Conservation (phyloP, 2,113 vertebrate species). For the Corvus moneduloides region DNA sequence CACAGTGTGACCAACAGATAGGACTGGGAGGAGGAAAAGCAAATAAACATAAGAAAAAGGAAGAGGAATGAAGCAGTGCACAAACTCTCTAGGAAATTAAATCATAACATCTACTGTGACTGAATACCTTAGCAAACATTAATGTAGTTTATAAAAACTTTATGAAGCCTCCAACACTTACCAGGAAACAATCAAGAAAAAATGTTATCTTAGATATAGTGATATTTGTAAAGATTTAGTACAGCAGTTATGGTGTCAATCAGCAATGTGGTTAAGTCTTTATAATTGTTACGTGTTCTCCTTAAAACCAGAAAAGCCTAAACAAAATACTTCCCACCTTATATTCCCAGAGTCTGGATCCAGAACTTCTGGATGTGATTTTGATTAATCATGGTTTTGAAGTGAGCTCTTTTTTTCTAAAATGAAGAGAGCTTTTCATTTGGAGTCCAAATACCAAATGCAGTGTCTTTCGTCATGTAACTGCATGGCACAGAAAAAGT, state of each 20-base stretch:
- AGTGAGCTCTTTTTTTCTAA: not conserved
- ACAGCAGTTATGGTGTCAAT: not conserved
- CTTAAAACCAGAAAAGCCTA: not conserved
- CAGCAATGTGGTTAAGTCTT: not conserved
- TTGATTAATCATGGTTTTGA: not conserved
- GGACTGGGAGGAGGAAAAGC: not conserved
- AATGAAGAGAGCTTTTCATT: accelerated
- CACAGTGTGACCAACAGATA: not conserved
- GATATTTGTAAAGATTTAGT: not conserved
- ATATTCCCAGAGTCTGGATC: not conserved
- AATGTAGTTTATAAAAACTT: not conserved
- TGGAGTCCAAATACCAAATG: not conserved
- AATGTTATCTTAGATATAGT: not conserved
- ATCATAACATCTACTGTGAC: not conserved
- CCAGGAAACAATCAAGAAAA: not conserved
- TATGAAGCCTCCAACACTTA: not conserved
- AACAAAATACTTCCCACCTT: not conserved
- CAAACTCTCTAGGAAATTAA: not conserved
- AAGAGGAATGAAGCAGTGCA: not conserved
- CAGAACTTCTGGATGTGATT: not conserved
- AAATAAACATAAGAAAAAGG: not conserved
- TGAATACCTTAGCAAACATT: not conserved
- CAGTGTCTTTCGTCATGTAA: not conserved
- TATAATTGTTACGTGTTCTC: not conserved
- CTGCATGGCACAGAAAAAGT: not conserved